phyloP scores from a whole-genome alignment of 2,113 vertebrate species.

The Asarcornis scutulata region DNA sequence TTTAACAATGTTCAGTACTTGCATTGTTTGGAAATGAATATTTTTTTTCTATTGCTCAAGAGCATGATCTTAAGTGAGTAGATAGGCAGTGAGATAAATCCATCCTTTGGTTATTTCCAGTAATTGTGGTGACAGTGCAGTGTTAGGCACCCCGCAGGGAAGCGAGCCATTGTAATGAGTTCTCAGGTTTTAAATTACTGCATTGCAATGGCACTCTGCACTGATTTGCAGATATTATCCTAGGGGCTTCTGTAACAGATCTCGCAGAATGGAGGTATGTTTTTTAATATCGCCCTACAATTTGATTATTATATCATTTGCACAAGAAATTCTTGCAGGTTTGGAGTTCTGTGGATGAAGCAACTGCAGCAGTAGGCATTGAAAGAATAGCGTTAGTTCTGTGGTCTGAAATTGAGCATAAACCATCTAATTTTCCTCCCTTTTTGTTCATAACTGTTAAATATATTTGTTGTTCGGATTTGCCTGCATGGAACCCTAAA shows the following conservation, averaged over 20 bases:
- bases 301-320: background rate
- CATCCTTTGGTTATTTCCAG: conserved; percentile 11
- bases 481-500: background rate
- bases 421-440: background rate
- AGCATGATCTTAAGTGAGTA: background rate
- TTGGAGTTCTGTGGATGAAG: background rate
- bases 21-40: background rate
- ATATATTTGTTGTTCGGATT: background rate
- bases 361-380: background rate
- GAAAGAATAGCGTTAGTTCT: background rate
- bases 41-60: background rate
- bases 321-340: background rate
- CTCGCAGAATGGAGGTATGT: background rate
- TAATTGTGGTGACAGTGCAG: background rate
- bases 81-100: background rate
- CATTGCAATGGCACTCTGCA: background rate
- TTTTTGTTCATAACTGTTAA: background rate
- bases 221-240: background rate
- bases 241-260: background rate
- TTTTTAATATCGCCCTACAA: background rate
- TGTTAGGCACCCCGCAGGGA: background rate
- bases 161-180: background rate
- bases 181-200: background rate
- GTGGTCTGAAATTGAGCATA: background rate
- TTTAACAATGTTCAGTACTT: background rate